Conservation (phyloP, 2,113 vertebrate species). For the Semnopithecus entellus region DNA sequence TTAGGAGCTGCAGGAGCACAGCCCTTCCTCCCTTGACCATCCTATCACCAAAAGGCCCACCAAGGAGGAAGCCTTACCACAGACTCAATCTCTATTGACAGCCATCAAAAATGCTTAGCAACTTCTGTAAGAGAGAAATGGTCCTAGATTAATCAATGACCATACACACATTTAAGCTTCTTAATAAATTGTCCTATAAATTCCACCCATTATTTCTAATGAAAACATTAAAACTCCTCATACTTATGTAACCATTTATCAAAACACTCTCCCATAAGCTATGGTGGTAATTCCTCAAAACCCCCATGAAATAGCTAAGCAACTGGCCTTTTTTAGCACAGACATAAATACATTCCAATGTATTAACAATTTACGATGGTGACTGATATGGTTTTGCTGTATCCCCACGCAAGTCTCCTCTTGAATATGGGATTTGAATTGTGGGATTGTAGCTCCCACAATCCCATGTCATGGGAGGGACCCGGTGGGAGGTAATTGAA, state of each 20-base stretch:
- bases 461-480: too few relatives aligned
- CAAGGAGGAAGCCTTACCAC: background rate
- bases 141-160: background rate
- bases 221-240: background rate
- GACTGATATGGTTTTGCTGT: too few relatives aligned
- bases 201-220: background rate
- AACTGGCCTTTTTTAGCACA: background rate
- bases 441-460: too few relatives aligned
- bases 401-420: too few relatives aligned
- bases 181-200: background rate
- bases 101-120: background rate
- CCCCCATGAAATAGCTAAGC: background rate
- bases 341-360: background rate
- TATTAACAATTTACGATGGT: background rate
- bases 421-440: too few relatives aligned
- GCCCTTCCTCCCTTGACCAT: background rate
- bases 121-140: background rate
- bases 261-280: background rate
- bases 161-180: background rate
- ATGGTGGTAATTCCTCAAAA: background rate
- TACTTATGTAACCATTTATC: background rate
- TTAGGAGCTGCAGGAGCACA: fast-evolving
- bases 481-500: too few relatives aligned
- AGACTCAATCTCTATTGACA: background rate
- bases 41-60: background rate